These are phyloP conservation scores for Oryzias javanicus DNA, from an alignment of 2,113 vertebrate species.

Conservation along the genomic window DNA sequence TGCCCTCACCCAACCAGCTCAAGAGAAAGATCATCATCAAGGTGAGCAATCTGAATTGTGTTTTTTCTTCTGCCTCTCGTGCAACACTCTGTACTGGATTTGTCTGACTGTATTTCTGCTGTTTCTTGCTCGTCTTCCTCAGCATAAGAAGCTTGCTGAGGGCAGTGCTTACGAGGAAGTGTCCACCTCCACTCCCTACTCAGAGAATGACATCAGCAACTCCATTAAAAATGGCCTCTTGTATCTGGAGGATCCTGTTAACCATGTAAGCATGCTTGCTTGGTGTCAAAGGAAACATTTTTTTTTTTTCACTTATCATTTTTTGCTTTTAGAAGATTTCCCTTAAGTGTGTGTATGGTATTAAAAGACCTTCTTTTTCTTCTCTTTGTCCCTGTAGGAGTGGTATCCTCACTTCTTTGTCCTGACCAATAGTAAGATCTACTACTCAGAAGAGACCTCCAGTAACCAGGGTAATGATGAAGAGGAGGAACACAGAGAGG, in stretches of 20 bases:
- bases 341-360: too few relatives aligned
- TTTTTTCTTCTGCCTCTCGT: too few relatives aligned
- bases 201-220: conserved; percentile 98
- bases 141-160: conserved; percentile 99
- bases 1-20: conserved; percentile 95
- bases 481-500: conserved; percentile 96
- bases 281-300: neutral
- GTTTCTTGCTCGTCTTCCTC: neutral
- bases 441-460: conserved; percentile 95
- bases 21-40: conserved; percentile 98
- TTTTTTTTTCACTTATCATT: too few relatives aligned
- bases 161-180: conserved; percentile 96
- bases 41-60: conserved; percentile 64
- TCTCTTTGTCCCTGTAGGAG: conserved; percentile 75
- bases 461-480: conserved; percentile 92
- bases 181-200: conserved; percentile 88
- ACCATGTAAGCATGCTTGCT: conserved; percentile 78
- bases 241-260: conserved; percentile 96
- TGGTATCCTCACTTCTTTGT: conserved; percentile 99
- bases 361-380: conserved; percentile 7
- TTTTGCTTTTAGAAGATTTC: too few relatives aligned
- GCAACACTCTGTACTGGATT: neutral
- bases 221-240: conserved; percentile 98
- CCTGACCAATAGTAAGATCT: conserved; percentile 96
- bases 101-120: neutral